A percentile compares a stretch with the other conserved stretches of the same genome.
phyloP scores from a whole-genome alignment of 2,888 invertebrate species.

The Agelastica alni region DNA sequence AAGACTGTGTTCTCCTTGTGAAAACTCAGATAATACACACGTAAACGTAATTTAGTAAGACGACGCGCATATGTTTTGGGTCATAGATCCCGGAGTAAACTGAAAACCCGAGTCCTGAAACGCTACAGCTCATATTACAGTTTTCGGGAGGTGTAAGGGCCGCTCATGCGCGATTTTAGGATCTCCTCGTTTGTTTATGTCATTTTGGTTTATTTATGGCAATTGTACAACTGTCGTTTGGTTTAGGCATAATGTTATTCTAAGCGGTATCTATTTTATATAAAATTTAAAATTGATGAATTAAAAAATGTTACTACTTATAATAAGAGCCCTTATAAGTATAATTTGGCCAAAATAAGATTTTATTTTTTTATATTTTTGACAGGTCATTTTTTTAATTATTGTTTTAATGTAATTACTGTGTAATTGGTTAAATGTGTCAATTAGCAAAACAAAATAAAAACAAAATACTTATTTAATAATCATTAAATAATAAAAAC shows the following conservation, averaged over 20 bases:
- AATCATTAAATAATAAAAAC: no score
- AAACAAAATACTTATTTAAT: no score
- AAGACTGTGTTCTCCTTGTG: background rate
- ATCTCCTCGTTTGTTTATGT: conserved; percentile 34
- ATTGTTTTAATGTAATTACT: no score
- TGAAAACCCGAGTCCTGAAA: conserved; percentile 46
- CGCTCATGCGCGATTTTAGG: conserved; percentile 44
- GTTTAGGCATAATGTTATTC: background rate
- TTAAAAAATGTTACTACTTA: no score
- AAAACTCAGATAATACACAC: background rate
- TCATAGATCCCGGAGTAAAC: conserved; percentile 38
- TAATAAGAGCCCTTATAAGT: no score
- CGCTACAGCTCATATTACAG: conserved; percentile 46
- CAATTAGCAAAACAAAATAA: no score
- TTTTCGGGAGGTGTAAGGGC: conserved; percentile 39
- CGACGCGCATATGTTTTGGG: conserved; percentile 16
- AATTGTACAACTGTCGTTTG: conserved; percentile 12
- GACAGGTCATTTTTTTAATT: no score
- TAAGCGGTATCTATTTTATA: no score
- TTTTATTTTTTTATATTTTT: no score
- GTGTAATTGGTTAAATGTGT: no score
- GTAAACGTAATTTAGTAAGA: background rate
- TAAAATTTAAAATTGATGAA: no score
- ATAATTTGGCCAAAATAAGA: no score
- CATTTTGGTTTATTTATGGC: conserved; percentile 19